Percentiles rank a stretch among this genome's conserved stretches.
phyloP scores from a whole-genome alignment of 2,888 invertebrate genomes.

The Cylindroiulus punctatus region DNA sequence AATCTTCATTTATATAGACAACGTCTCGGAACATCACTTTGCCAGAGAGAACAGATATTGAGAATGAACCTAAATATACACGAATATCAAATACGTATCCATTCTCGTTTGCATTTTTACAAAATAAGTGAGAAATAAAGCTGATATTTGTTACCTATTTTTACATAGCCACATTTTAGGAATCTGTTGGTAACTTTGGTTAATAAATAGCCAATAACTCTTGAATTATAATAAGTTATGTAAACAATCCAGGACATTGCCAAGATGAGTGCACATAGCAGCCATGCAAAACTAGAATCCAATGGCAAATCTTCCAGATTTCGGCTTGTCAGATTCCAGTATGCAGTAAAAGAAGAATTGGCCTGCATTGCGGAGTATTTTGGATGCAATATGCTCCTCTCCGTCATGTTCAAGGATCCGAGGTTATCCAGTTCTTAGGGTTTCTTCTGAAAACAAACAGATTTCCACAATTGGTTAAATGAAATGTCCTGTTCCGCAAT shows the following conservation, averaged over 20 bases:
- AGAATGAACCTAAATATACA: slow-evolving; percentile 84
- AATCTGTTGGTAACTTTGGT: slow-evolving; percentile 90
- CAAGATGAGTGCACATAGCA: slow-evolving; percentile 82
- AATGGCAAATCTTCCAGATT: slow-evolving; percentile 52
- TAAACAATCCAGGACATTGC: slow-evolving; percentile 93
- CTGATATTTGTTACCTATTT: slow-evolving; percentile 71
- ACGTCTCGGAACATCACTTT: slow-evolving; percentile 99
- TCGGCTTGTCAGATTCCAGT: slow-evolving; percentile 50
- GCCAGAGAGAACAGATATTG: slow-evolving; percentile 93
- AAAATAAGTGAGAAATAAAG: neutral
- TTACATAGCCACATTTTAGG: slow-evolving; percentile 85
- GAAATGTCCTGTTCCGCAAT: too few relatives aligned
- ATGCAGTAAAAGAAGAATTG: neutral
- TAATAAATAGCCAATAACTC: slow-evolving; percentile 88
- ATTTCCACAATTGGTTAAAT: neutral
- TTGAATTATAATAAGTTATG: slow-evolving; percentile 93
- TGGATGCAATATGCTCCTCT: neutral
- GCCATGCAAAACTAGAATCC: slow-evolving; percentile 73
- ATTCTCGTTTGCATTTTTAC: neutral
- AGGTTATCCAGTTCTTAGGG: neutral
- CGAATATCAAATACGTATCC: neutral
- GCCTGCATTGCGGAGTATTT: slow-evolving; percentile 15
- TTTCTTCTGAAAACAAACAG: neutral
- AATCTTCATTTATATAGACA: slow-evolving; percentile 92
- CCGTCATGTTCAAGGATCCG: neutral